Evolutionary conservation across 1,140 invertebrate genomes (phyloP), one percentile per base, ranked within the genome.

Genomic region (Formica exsecta): DNA sequence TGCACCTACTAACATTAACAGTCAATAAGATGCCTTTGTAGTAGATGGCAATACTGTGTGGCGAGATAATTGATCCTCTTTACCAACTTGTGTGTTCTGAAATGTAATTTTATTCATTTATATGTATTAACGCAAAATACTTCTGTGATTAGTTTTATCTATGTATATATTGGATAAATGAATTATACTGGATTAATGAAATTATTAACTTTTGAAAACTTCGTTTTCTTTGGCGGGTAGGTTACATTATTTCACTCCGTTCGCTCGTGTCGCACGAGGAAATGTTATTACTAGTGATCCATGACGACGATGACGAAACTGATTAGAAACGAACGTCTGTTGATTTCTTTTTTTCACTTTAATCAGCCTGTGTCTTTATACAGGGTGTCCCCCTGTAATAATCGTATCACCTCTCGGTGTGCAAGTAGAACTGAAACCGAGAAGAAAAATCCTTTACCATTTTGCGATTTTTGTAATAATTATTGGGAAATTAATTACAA

Each of bases 41-140:
- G 64, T 57, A 70, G 76, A 80, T 79, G 76, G 32, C n/a, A 38
- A 77, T 48, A 79, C 41, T 44, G 48, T 32, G 61, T 11, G 51
- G 13, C 29, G 76, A 80, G 25, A 65, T 25, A 29, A 8, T 32
- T 57, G 16, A 19, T 9, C 13, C 48, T 80, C 48, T 70, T 70
- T 80, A 80, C 32, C 64, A 57, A 41, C 77, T 36, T 48, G 1
- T 7, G 1, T 7, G 61, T 22, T 77, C 59, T 65, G 22, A 41
- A 51, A 32, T 64, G 9, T 32, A 29, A 75, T 75, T 41, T 64
- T 76, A 41, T 44, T 64, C 44, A 41, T 36, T n/a, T 29, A 29
- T 29, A 29, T 29, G n/a, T 57, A 29, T 57, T 64, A 62, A 29
- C 0, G 29, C 6, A 13, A 41, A 11, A 36, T 5, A 7, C 13